Base-by-base conservation (phyloP, 2,113 vertebrate species). In the Psephotus haematonotus region DNA sequence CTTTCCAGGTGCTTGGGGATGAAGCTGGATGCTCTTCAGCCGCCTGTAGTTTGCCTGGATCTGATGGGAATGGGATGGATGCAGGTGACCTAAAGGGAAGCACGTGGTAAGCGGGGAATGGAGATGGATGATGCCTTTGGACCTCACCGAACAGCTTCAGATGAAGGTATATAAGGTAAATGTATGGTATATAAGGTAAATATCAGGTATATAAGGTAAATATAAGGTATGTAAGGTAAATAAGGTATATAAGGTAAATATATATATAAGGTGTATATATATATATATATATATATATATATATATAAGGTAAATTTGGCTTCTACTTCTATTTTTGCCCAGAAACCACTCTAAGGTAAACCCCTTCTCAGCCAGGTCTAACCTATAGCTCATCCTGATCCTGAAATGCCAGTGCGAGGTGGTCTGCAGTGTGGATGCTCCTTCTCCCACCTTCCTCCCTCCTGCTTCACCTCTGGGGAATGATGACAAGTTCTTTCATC, bases 21-120 rank as follows among this genome's bases (percentile, higher is more conserved):
- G 64, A 23, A 27, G 11, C 59, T 24, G 44, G 31, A n/a, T 63
- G 76, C 65, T 94, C 60, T 62, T 69, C 71, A 23, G 13, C 1
- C 1, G 44, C 68, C 69, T 5, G 41, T 7, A 37, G 25, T 1
- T 53, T 3, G 1, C 23, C 76, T 78, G 69, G 35, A 3, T 13
- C 24, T 13, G 12, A 18, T 41, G 75, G 68, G 19, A 33, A 33
- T 13, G 39, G 33, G 24, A 43, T 55, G 53, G 25, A 9, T 27
- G 1, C 0, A 35, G 47, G 33, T 6, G 71, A 44, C 9, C 10
- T 13, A 17, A 53, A 74, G 69, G 71, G 86, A 25, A 63, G 16
- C 12, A 6, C 6, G 0, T 1, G 19, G 57, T 9, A 43, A 72
- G 14, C 7, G n/a, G 29, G 72, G 74, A 39, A 47, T 2, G 9